Percentiles rank a stretch among this genome's conserved stretches.
These are phyloP conservation scores for Cepaea hortensis DNA, from an alignment of 2,888 invertebrate genomes.

Conservation along the genomic window DNA sequence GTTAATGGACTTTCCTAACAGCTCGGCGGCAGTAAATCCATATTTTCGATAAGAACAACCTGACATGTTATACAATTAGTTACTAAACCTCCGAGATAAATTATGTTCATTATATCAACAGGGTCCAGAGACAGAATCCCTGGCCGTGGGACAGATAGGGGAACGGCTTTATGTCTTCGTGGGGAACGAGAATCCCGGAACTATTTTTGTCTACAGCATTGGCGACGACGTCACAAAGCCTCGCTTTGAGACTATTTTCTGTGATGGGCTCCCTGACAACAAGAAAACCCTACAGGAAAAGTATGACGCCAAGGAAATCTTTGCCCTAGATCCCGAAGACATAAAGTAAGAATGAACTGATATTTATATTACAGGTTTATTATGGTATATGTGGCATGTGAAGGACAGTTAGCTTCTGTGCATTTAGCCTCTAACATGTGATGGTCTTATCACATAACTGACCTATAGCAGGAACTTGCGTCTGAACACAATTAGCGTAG, in stretches of 20 bases:
- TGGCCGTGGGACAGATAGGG: conserved; percentile 58
- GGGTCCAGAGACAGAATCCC: conserved; percentile 64
- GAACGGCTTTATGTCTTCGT: conserved; percentile 59
- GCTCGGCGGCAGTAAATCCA: too few species aligned
- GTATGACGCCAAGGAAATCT: conserved; percentile 53
- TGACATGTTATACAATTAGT: neutral
- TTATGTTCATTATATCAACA: conserved; percentile 11
- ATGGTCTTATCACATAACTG: too few species aligned
- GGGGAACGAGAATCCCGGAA: conserved; percentile 65
- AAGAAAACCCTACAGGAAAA: conserved; percentile 53
- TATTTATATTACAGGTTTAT: conserved; percentile 12
- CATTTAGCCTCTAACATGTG: too few species aligned
- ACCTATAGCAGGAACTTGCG: too few species aligned
- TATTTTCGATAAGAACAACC: neutral
- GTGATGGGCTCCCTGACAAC: conserved; percentile 48
- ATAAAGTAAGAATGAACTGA: conserved; percentile 52
- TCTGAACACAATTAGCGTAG: too few species aligned
- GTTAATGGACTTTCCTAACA: too few species aligned
- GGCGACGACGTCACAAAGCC: conserved; percentile 53
- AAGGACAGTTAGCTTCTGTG: too few species aligned
- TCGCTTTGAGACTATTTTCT: conserved; percentile 58
- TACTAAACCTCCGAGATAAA: neutral
- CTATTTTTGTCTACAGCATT: conserved; percentile 60
- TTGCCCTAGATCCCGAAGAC: conserved; percentile 62
- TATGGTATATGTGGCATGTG: too few species aligned